phyloP scores from a whole-genome alignment of 2,888 invertebrate genomes.

The Watsonalla binaria region DNA sequence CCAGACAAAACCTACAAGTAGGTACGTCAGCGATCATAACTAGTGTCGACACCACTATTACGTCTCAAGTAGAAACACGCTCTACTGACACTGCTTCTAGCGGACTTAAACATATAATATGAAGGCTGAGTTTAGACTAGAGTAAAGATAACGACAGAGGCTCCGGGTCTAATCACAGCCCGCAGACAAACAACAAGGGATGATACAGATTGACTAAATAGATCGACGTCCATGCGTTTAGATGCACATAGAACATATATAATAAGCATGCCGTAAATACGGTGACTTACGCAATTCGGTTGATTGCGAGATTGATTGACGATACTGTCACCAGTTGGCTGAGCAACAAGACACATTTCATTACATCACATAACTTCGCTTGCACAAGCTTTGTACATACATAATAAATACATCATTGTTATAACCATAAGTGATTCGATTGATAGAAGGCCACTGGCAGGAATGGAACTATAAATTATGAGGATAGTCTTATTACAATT shows the following conservation, averaged over 20 bases:
- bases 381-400: constrained; percentile 55
- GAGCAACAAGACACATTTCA: constrained; percentile 78
- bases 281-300: constrained; percentile 94
- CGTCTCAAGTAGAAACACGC: not conserved
- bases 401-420: constrained; percentile 16
- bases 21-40: too few relatives aligned
- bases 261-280: constrained; percentile 56
- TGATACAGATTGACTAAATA: constrained; percentile 31
- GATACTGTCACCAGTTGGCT: constrained; percentile 96
- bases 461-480: too few relatives aligned
- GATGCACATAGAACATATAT: constrained; percentile 55
- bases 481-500: too few relatives aligned
- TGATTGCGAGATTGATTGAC: constrained; percentile 94
- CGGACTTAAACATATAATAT: not conserved
- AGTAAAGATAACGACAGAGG: not conserved
- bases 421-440: constrained; percentile 20
- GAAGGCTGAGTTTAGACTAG: not conserved
- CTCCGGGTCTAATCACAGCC: constrained; percentile 28
- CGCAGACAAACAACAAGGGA: constrained; percentile 11
- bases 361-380: constrained; percentile 70
- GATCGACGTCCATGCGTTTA: constrained; percentile 58
- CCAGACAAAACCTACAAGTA: too few relatives aligned
- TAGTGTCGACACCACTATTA: too few relatives aligned
- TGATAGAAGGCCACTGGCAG: not conserved
- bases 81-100: not conserved